Conservation (phyloP, 2,797 vertebrate species). For the Phoxinus dragarum region DNA sequence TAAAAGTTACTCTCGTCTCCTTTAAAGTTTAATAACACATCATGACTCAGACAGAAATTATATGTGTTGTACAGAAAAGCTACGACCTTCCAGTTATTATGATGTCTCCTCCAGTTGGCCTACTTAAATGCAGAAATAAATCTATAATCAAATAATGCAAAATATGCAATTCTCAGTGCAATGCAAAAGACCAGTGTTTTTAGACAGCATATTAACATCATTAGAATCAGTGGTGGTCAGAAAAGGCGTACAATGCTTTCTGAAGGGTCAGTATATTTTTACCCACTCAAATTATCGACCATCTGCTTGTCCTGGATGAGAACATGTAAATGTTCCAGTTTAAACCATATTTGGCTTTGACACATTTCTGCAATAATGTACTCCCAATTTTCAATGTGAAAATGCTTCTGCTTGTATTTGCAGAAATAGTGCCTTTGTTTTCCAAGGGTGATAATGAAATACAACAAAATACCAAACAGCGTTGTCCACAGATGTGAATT, state of each 20-base stretch:
- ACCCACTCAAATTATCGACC: background rate
- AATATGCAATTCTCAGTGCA: background rate
- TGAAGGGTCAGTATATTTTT: conserved; percentile 23
- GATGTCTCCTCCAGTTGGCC: conserved; percentile 6
- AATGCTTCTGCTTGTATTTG: conserved; percentile 21
- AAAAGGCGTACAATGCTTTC: background rate
- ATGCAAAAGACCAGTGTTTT: background rate
- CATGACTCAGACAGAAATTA: conserved; percentile 21
- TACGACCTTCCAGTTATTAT: background rate
- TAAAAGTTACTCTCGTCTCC: conserved; percentile 15
- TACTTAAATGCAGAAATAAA: conserved; percentile 1
- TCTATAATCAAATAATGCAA: background rate
- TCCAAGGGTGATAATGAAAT: conserved; percentile 38
- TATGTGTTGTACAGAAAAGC: conserved; percentile 3
- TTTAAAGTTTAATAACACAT: conserved; percentile 34
- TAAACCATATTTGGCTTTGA: conserved; percentile 4
- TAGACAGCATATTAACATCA: background rate
- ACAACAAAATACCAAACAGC: conserved; percentile 14
- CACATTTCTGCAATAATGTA: conserved; percentile 14
- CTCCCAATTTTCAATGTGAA: background rate
- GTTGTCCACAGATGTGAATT: conserved; percentile 7
- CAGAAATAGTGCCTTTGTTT: conserved; percentile 5
- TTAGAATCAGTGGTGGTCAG: background rate
- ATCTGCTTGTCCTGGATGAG: conserved; percentile 2
- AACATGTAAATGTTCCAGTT: conserved; percentile 21